These are phyloP conservation scores for Oncopodura yosiiana DNA, from an alignment of 1,140 invertebrate genomes.

Conservation along the genomic window DNA sequence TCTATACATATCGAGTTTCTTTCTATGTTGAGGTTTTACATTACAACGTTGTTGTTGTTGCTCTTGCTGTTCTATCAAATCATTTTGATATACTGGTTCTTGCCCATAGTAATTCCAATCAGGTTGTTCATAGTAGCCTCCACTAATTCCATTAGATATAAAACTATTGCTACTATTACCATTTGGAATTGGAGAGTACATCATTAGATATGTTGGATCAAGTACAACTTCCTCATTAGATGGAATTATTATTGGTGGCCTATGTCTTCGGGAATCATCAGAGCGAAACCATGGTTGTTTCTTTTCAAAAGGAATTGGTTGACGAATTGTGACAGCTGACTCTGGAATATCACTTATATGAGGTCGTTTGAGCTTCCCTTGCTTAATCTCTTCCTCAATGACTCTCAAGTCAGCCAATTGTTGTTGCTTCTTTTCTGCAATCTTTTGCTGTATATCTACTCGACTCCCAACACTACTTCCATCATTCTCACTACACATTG, in stretches of 20 bases:
- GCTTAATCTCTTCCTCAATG: slow-evolving; percentile 74
- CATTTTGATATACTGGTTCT: slow-evolving; percentile 36
- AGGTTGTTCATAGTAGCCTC: slow-evolving; percentile 38
- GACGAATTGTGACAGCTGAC: slow-evolving; percentile 37
- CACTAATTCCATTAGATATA: no score
- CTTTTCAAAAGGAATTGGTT: slow-evolving; percentile 44
- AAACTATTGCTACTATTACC: slow-evolving; percentile 22
- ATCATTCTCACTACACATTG: slow-evolving; percentile 54
- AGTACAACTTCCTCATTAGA: slow-evolving; percentile 28
- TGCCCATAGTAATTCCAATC: slow-evolving; percentile 51
- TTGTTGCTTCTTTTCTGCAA: slow-evolving; percentile 79
- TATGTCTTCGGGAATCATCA: slow-evolving; percentile 40
- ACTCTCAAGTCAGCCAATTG: slow-evolving; percentile 67
- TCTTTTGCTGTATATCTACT: slow-evolving; percentile 74
- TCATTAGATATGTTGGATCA: slow-evolving; percentile 32
- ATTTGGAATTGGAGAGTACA: slow-evolving; percentile 38
- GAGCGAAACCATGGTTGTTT: slow-evolving; percentile 47
- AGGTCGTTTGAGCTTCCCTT: slow-evolving; percentile 59
- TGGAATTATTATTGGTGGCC: slow-evolving; percentile 21
- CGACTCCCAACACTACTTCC: slow-evolving; percentile 59
- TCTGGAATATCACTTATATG: slow-evolving; percentile 41
- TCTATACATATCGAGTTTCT: no score
- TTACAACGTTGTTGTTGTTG: background rate
- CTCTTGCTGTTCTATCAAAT: background rate
- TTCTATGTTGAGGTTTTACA: no score